Evolutionary conservation across 2,888 invertebrate genomes (phyloP).

Genomic region (Polyommatus icarus): DNA sequence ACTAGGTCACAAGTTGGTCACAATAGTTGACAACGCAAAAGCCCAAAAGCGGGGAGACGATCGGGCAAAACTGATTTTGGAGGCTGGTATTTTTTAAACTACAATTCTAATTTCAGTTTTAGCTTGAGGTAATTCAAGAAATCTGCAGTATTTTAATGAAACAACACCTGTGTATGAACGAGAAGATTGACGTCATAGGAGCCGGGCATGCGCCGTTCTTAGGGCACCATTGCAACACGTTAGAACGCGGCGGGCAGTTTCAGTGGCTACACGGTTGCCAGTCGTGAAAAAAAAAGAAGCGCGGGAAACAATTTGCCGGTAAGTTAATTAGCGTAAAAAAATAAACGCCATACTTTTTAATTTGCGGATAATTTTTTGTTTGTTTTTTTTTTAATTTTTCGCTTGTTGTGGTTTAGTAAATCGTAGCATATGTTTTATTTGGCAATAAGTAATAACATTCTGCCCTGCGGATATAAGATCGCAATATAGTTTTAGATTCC

Average conservation of each 20-base stretch:
- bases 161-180: conserved; percentile 75
- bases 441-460: background rate
- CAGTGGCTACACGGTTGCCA: conserved; percentile 53
- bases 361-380: background rate
- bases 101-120: background rate
- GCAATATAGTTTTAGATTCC: background rate
- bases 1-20: conserved; percentile 32
- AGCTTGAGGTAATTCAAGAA: conserved; percentile 15
- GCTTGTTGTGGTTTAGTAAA: background rate
- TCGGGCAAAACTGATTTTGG: background rate
- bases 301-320: conserved; percentile 64
- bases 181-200: conserved; percentile 75
- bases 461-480: background rate
- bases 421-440: background rate
- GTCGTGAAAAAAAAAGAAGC: conserved; percentile 45
- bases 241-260: conserved; percentile 62
- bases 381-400: background rate
- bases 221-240: conserved; percentile 47
- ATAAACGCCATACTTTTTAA: conserved; percentile 4
- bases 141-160: conserved; percentile 49
- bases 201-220: conserved; percentile 59
- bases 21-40: background rate
- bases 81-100: background rate
- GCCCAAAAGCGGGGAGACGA: conserved; percentile 1
- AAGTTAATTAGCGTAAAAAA: conserved; percentile 47